phyloP scores from a whole-genome alignment of 2,888 invertebrate genomes.

The Melanostoma mellinum region DNA sequence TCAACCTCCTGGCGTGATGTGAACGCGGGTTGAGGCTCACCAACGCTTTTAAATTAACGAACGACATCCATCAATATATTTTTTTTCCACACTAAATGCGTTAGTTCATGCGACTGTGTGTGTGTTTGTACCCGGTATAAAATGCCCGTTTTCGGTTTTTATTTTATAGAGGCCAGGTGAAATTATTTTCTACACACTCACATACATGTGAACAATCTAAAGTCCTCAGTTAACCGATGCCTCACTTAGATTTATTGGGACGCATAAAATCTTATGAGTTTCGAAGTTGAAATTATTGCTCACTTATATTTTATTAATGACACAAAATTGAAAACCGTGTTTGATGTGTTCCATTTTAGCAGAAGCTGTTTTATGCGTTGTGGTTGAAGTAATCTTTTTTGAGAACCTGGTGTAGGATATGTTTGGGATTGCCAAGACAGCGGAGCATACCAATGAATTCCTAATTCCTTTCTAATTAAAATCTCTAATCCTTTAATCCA shows the following conservation, averaged over 20 bases:
- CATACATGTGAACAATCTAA: neutral
- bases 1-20: slow-evolving; percentile 26
- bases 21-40: slow-evolving; percentile 4
- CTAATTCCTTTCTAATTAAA: slow-evolving; percentile 70
- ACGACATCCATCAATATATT: slow-evolving; percentile 61
- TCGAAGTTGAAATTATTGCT: slow-evolving; percentile 68
- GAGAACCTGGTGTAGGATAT: neutral
- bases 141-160: slow-evolving; percentile 41
- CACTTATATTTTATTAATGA: slow-evolving; percentile 73
- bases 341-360: slow-evolving; percentile 49
- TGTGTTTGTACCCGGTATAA: neutral
- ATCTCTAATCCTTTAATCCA: slow-evolving; percentile 61
- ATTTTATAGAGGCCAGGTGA: slow-evolving; percentile 59
- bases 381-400: slow-evolving; percentile 18
- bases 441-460: slow-evolving; percentile 48
- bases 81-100: slow-evolving; percentile 27
- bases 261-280: slow-evolving; percentile 69
- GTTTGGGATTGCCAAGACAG: neutral
- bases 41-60: slow-evolving; percentile 40
- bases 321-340: slow-evolving; percentile 71
- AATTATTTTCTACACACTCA: slow-evolving; percentile 38
- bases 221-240: slow-evolving; percentile 14
- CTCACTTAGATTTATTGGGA: slow-evolving; percentile 55
- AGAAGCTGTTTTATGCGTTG: slow-evolving; percentile 45
- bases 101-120: slow-evolving; percentile 16